Percentiles rank a stretch among this genome's conserved stretches.
These are phyloP conservation scores for Vulpes vulpes DNA, from an alignment of 2,113 vertebrate species.

Conservation along the genomic window DNA sequence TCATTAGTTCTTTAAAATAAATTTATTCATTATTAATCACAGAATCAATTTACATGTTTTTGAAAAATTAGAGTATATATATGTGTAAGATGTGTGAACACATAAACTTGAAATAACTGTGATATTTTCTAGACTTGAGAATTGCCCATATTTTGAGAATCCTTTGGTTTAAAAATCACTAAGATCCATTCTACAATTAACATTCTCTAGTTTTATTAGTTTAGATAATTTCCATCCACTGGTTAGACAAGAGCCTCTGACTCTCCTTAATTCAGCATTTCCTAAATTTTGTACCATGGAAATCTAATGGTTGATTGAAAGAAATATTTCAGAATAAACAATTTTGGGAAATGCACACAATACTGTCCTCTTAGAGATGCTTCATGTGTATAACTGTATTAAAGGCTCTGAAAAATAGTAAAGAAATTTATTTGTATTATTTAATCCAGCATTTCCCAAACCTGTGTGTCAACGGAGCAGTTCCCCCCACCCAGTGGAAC, in stretches of 20 bases:
- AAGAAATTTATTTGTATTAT: background rate
- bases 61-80: background rate
- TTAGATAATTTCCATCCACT: background rate
- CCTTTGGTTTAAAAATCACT: constrained; percentile 1
- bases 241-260: background rate
- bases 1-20: background rate
- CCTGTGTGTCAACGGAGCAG: background rate
- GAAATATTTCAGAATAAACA: background rate
- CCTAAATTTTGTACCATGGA: background rate
- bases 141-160: background rate
- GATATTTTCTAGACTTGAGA: background rate
- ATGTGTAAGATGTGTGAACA: background rate
- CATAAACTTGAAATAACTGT: background rate
- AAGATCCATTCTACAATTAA: background rate
- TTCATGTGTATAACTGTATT: background rate
- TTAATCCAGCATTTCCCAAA: background rate
- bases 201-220: background rate
- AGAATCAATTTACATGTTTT: background rate
- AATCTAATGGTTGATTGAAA: constrained; percentile 13
- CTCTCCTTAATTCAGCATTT: background rate
- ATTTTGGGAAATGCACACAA: background rate
- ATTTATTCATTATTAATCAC: background rate
- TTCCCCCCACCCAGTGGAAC: background rate
- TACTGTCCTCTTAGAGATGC: background rate
- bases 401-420: background rate